Conservation (phyloP, 2,888 invertebrate species). For the Deroplatys truncata region DNA sequence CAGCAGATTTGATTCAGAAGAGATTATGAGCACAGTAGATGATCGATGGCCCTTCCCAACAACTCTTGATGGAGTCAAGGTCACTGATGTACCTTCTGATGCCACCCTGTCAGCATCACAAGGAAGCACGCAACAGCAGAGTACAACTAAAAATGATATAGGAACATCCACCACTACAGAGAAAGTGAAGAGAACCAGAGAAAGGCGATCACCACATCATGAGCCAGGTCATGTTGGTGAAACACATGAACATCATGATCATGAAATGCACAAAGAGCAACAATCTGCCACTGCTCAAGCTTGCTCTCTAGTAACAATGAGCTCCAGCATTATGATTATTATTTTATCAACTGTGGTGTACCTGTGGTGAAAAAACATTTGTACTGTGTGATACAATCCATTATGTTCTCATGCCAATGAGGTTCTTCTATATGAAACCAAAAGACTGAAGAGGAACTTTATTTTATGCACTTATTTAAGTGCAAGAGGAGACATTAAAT, state of each 20-base stretch:
- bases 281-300: background rate
- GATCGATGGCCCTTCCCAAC: background rate
- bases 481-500: background rate
- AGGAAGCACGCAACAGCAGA: background rate
- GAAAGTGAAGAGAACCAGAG: background rate
- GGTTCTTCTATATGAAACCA: background rate
- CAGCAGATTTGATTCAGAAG: background rate
- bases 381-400: background rate
- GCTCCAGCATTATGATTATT: background rate
- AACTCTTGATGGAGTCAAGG: background rate
- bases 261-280: background rate
- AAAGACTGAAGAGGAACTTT: background rate
- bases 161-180: background rate
- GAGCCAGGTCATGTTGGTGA: conserved; percentile 34
- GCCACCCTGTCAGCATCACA: background rate
- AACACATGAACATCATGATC: conserved; percentile 26
- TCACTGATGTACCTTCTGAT: background rate
- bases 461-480: background rate
- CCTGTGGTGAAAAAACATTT: background rate
- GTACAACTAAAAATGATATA: background rate
- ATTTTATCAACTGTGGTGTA: background rate
- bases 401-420: background rate
- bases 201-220: conserved; percentile 30
- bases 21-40: conserved; percentile 3
- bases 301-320: background rate